Percentiles rank a stretch among this genome's conserved stretches.
phyloP scores from a whole-genome alignment of 2,888 invertebrate species.

The Leucophenga montana region DNA sequence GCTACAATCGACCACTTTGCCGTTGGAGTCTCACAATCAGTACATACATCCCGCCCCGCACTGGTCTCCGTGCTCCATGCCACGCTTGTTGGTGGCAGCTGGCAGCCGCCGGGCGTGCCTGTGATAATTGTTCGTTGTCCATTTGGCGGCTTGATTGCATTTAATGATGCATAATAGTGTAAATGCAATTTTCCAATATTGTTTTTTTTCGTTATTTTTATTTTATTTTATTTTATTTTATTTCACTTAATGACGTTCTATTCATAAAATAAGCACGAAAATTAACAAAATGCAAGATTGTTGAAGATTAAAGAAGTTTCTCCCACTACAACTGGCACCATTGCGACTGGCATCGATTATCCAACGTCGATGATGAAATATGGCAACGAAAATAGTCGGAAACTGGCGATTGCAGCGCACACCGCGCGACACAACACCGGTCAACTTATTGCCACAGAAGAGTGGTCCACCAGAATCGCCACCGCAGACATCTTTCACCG shows the following conservation, averaged over 20 bases:
- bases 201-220: background rate
- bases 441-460: slow-evolving; percentile 28
- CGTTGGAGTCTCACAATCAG: slow-evolving; percentile 19
- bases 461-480: slow-evolving; percentile 32
- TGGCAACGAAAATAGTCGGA: slow-evolving; percentile 28
- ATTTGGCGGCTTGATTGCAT: slow-evolving; percentile 63
- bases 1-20: slow-evolving; percentile 18
- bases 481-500: slow-evolving; percentile 18
- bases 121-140: slow-evolving; percentile 67
- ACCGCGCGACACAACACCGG: slow-evolving; percentile 33
- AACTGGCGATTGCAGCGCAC: slow-evolving; percentile 25
- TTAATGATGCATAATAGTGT: slow-evolving; percentile 61
- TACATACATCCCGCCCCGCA: background rate
- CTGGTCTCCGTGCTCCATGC: no score
- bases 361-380: slow-evolving; percentile 29
- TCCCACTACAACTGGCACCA: background rate
- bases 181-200: background rate
- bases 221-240: background rate
- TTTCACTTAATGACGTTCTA: no score
- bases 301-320: background rate
- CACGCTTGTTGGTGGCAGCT: slow-evolving; percentile 5
- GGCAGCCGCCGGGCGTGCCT: slow-evolving; percentile 52
- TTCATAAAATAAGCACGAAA: background rate
- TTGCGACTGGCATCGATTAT: background rate
- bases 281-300: background rate